phyloP scores from a whole-genome alignment of 2,888 invertebrate species.

The Pterobdella sp. region DNA sequence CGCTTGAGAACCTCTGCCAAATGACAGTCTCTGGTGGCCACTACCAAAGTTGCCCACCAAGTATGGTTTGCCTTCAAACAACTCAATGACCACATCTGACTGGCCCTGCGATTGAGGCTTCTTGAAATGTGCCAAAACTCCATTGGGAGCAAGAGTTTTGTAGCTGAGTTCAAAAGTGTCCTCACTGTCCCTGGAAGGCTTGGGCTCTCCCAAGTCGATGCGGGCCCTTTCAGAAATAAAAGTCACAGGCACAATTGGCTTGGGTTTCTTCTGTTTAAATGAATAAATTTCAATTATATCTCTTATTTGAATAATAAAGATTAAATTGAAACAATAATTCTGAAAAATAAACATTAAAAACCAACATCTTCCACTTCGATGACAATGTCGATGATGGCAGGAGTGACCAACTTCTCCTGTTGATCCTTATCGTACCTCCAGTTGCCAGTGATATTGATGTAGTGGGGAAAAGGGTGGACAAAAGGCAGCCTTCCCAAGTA shows the following conservation, averaged over 20 bases:
- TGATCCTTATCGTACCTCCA: slow-evolving; percentile 40
- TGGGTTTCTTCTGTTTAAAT: slow-evolving; percentile 12
- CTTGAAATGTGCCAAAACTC: slow-evolving; percentile 43
- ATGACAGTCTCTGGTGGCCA: slow-evolving; percentile 38
- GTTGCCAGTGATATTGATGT: slow-evolving; percentile 42
- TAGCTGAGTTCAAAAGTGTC: slow-evolving; percentile 43
- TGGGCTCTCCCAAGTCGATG: slow-evolving; percentile 29
- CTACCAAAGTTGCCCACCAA: slow-evolving; percentile 43
- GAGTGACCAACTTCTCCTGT: neutral
- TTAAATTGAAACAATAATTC: neutral
- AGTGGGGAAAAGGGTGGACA: slow-evolving; percentile 31
- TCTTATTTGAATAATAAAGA: neutral
- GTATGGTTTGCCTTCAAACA: slow-evolving; percentile 43
- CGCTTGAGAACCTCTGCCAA: slow-evolving; percentile 29
- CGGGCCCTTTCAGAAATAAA: slow-evolving; percentile 32
- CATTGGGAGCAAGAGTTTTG: slow-evolving; percentile 43
- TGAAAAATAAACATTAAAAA: neutral
- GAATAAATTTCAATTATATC: neutral
- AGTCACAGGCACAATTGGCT: slow-evolving; percentile 31
- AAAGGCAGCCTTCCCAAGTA: slow-evolving; percentile 33
- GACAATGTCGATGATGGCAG: neutral
- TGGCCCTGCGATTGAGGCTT: slow-evolving; percentile 30
- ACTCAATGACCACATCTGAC: slow-evolving; percentile 42
- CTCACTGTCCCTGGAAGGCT: slow-evolving; percentile 25
- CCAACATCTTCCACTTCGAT: neutral